A percentile compares a stretch with the other conserved stretches of the same genome.
phyloP scores from a whole-genome alignment of 2,888 invertebrate genomes.

The Drosophila nr. fundita region DNA sequence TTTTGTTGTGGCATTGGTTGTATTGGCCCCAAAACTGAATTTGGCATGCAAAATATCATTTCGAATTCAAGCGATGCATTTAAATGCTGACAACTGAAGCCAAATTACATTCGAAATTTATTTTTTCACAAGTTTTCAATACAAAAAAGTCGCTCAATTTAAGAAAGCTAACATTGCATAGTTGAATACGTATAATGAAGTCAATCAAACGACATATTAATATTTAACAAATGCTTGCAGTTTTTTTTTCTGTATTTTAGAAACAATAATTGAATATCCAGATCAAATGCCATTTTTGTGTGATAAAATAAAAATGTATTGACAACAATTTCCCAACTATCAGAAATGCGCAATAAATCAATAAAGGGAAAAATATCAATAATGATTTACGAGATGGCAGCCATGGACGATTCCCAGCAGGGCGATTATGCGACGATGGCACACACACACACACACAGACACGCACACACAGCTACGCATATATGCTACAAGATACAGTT shows the following conservation, averaged over 20 bases:
- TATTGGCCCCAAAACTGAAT: slow-evolving; percentile 7
- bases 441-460: neutral
- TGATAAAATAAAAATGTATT: slow-evolving; percentile 49
- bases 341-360: slow-evolving; percentile 62
- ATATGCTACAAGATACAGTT: neutral
- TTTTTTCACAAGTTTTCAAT: neutral
- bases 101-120: neutral
- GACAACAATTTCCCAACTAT: slow-evolving; percentile 63
- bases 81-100: neutral
- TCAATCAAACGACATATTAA: neutral
- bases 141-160: neutral
- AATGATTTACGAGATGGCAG: slow-evolving; percentile 56
- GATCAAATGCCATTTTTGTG: slow-evolving; percentile 37
- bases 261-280: slow-evolving; percentile 44
- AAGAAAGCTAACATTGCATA: neutral
- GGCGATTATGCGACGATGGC: slow-evolving; percentile 27
- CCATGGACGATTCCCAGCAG: slow-evolving; percentile 15
- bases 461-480: neutral
- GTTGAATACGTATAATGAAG: neutral
- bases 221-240: neutral
- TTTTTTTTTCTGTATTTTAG: neutral
- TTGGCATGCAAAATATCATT: neutral
- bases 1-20: slow-evolving; percentile 8
- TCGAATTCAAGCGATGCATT: slow-evolving; percentile 6
- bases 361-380: slow-evolving; percentile 33